Conservation (phyloP, 2,797 vertebrate species). For the Prunella strophiata region DNA sequence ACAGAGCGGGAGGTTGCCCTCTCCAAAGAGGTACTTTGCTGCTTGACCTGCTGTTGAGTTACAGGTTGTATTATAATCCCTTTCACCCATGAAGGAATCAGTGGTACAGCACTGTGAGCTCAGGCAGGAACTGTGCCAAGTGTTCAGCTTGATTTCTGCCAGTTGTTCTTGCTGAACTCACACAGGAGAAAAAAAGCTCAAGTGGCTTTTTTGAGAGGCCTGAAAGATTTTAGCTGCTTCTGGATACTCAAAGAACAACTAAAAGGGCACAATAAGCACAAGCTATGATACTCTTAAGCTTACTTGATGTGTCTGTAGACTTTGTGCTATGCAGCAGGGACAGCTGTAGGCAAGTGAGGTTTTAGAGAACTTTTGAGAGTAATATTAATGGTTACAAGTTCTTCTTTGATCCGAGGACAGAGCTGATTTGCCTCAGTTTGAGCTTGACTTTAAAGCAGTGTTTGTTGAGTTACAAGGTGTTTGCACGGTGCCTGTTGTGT, state of each 20-base stretch:
- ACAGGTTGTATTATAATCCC: neutral
- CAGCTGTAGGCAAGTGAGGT: neutral
- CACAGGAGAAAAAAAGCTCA: accelerated
- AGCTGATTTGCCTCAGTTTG: neutral
- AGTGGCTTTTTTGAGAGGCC: neutral
- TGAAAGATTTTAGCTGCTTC: neutral
- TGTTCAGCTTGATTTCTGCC: neutral
- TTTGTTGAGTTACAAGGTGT: neutral
- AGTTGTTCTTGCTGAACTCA: neutral
- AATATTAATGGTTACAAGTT: neutral
- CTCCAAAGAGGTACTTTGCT: neutral
- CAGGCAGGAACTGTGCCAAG: neutral
- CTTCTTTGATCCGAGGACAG: neutral
- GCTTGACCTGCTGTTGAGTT: neutral
- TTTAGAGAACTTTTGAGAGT: neutral
- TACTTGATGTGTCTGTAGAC: neutral
- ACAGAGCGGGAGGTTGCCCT: neutral
- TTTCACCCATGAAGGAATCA: neutral
- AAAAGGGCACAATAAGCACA: neutral
- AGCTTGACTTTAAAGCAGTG: neutral
- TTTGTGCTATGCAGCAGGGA: neutral
- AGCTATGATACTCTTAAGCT: neutral
- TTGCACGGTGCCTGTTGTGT: neutral
- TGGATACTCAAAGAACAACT: neutral
- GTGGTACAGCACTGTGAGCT: neutral